These are phyloP conservation scores for Epicauta chinensis DNA, from an alignment of 1,140 invertebrate species.

Conservation along the genomic window DNA sequence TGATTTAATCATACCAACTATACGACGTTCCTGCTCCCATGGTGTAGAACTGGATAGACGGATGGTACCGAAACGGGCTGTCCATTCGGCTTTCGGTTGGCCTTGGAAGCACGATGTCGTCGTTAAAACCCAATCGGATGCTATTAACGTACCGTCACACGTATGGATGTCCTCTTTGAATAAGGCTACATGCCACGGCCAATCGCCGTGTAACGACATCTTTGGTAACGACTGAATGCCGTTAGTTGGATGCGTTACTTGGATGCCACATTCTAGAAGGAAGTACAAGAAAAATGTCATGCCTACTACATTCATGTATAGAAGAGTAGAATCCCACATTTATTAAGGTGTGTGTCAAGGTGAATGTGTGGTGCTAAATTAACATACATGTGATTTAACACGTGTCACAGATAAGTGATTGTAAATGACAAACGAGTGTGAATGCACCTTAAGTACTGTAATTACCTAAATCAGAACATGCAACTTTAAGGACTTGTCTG, in stretches of 20 bases:
- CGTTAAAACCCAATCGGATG: constrained; percentile 75
- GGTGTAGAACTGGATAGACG: constrained; percentile 71
- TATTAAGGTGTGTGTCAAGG: no score
- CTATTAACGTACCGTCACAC: constrained; percentile 78
- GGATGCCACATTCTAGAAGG: constrained; percentile 71
- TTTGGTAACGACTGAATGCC: constrained; percentile 54
- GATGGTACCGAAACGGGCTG: constrained; percentile 68
- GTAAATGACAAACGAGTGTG: background rate
- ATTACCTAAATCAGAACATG: constrained; percentile 68
- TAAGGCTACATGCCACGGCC: constrained; percentile 84
- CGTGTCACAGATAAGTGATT: no score
- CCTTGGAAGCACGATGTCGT: constrained; percentile 87
- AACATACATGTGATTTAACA: no score
- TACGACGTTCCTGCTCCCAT: constrained; percentile 79
- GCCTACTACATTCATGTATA: no score
- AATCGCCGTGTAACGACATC: constrained; percentile 69
- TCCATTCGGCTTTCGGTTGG: constrained; percentile 80
- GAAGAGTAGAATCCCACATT: no score
- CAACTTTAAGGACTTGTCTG: constrained; percentile 72
- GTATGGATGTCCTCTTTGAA: constrained; percentile 78
- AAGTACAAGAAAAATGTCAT: no score
- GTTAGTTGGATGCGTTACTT: constrained; percentile 52
- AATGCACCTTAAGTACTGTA: background rate
- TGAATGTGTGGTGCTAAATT: no score
- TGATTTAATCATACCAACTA: constrained; percentile 83